These are phyloP conservation scores for Falco columbarius DNA, from an alignment of 2,797 vertebrate species.

Conservation along the genomic window DNA sequence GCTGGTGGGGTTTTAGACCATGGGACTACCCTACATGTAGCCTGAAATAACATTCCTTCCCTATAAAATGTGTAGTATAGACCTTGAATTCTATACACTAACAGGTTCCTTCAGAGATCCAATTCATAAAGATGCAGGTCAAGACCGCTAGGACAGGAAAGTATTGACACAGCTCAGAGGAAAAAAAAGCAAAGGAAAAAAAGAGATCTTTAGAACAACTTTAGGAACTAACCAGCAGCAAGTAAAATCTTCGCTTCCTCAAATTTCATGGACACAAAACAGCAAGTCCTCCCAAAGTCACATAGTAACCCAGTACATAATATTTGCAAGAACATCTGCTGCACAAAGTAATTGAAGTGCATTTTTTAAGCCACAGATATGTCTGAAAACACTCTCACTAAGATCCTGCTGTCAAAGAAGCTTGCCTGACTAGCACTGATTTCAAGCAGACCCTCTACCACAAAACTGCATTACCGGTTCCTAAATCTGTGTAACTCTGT, in stretches of 20 bases:
- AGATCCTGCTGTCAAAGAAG: background rate
- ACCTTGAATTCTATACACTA: background rate
- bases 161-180: background rate
- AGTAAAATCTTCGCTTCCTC: background rate
- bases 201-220: background rate
- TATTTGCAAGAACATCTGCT: background rate
- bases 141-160: background rate
- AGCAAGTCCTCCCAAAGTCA: background rate
- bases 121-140: background rate
- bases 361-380: background rate
- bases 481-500: background rate
- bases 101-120: background rate
- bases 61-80: background rate
- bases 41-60: background rate
- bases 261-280: background rate
- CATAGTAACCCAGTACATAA: background rate
- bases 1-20: background rate
- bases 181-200: background rate
- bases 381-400: background rate
- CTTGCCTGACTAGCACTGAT: background rate
- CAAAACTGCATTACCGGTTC: background rate
- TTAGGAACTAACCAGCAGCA: background rate
- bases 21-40: too few species aligned
- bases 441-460: background rate
- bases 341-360: background rate